phyloP scores from a whole-genome alignment of 2,888 invertebrate species.

The Schizaphis graminum region DNA sequence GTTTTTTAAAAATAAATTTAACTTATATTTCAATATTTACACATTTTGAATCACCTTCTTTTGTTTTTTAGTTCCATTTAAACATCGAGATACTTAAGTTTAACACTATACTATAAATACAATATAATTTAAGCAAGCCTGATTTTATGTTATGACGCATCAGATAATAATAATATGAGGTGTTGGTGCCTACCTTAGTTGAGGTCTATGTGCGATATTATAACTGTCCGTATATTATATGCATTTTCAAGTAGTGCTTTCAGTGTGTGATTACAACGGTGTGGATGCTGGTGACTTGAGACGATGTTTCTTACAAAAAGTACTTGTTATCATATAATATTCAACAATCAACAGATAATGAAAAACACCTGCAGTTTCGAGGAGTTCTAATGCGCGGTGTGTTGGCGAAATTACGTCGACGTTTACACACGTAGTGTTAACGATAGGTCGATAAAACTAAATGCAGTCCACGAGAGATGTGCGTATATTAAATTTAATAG shows the following conservation, averaged over 20 bases:
- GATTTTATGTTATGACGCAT: background rate
- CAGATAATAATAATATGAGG: too few relatives aligned
- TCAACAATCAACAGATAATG: background rate
- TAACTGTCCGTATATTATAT: too few relatives aligned
- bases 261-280: background rate
- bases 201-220: too few relatives aligned
- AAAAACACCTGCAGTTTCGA: background rate
- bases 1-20: background rate
- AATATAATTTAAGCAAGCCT: background rate
- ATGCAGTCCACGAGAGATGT: background rate
- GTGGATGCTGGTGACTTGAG: background rate
- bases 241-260: background rate
- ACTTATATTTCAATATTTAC: background rate
- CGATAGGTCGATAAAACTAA: background rate
- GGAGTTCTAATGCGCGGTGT: background rate
- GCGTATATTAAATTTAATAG: conserved; percentile 5
- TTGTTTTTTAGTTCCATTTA: background rate
- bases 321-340: background rate
- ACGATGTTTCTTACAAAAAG: background rate
- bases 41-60: background rate
- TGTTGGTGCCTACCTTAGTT: background rate
- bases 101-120: too few relatives aligned
- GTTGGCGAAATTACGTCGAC: background rate
- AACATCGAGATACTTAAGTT: background rate
- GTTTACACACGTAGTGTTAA: background rate